A percentile compares a stretch with the other conserved stretches of the same genome.
Evolutionary conservation across 2,113 vertebrate species (phyloP).

Genomic region (Crotalus viridis): DNA sequence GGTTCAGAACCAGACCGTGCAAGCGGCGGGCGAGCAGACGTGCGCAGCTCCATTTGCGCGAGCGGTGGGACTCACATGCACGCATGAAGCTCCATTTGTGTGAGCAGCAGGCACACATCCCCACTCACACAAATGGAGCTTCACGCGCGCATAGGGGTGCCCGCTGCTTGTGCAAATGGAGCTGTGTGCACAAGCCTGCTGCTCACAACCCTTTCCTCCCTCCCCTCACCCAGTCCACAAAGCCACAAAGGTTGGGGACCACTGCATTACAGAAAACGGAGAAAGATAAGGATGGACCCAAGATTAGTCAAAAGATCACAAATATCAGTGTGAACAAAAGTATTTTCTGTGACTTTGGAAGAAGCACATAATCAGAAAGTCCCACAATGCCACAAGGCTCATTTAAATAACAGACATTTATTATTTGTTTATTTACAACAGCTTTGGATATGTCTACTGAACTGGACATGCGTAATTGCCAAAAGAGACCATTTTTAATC

Average conservation of each 20-base stretch:
- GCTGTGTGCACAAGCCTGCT: not conserved
- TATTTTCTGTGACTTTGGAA: not conserved
- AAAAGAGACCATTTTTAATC: not conserved
- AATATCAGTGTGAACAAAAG: not conserved
- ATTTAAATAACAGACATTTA: not conserved
- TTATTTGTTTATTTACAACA: not conserved
- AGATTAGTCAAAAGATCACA: not conserved
- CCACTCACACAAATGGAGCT: not conserved
- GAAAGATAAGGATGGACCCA: not conserved
- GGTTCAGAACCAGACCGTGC: rapidly evolving
- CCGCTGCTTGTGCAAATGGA: not conserved
- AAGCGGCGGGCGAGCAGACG: not conserved
- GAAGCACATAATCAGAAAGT: too few relatives aligned
- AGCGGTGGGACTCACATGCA: too few relatives aligned
- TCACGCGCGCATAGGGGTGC: not conserved
- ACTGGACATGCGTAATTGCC: not conserved
- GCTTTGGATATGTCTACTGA: too few relatives aligned
- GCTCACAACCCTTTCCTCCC: not conserved
- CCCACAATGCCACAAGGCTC: not conserved
- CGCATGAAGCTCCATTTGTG: too few relatives aligned
- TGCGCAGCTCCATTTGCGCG: not conserved
- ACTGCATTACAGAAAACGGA: not conserved
- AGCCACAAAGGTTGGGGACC: not conserved
- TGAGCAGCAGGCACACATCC: not conserved
- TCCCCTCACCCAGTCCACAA: not conserved